Conservation (phyloP, 2,113 vertebrate species). For the Sialia sialis region DNA sequence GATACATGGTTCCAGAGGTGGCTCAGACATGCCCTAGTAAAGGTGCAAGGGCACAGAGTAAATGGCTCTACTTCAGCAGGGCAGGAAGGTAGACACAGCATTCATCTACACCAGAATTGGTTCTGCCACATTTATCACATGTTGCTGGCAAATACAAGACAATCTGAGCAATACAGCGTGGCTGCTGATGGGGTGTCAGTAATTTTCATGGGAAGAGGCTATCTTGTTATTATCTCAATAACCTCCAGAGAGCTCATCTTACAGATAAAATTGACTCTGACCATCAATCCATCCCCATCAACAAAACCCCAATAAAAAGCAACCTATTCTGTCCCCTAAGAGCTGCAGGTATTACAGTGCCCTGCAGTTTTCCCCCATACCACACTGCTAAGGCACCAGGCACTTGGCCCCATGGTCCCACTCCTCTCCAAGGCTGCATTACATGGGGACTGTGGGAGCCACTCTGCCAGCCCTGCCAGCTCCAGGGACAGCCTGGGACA, state of each 20-base stretch:
- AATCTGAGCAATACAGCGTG: background rate
- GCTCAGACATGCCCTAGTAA: background rate
- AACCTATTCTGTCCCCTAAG: background rate
- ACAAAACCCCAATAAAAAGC: background rate
- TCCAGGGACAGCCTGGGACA: background rate
- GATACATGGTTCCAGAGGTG: background rate
- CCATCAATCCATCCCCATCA: background rate
- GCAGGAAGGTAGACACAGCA: background rate
- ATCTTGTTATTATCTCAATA: background rate
- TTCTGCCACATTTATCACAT: background rate
- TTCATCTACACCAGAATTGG: background rate
- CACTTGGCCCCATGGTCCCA: fast-evolving
- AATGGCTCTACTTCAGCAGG: background rate
- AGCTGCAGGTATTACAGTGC: background rate
- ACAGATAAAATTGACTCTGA: background rate
- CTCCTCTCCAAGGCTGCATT: background rate
- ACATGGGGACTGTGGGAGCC: background rate
- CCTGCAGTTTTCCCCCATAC: background rate
- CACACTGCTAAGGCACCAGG: background rate
- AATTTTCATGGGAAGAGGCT: background rate
- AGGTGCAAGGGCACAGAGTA: background rate
- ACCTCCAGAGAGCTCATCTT: background rate
- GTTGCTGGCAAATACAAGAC: background rate
- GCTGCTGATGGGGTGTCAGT: background rate
- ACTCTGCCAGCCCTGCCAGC: background rate